phyloP scores from a whole-genome alignment of 2,797 vertebrate genomes.

The Smutsia temminckii region DNA sequence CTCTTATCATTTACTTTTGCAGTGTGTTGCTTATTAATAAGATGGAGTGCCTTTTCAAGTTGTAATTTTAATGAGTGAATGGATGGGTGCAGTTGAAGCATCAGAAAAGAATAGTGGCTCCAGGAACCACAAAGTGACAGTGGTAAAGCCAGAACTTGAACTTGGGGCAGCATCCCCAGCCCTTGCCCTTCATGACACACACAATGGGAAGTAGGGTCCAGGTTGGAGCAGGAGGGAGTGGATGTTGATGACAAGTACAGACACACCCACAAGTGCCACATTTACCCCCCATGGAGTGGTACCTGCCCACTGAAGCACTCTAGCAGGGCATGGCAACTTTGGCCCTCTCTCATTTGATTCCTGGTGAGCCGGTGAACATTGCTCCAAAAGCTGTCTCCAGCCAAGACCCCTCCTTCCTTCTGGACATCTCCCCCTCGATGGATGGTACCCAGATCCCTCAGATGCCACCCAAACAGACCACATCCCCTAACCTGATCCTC shows the following conservation, averaged over 20 bases:
- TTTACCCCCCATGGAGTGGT: too few relatives aligned
- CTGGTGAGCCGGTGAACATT: neutral
- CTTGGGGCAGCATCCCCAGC: neutral
- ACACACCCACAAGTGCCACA: neutral
- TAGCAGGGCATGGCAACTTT: neutral
- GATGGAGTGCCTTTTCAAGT: neutral
- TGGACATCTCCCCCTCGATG: neutral
- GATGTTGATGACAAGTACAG: neutral
- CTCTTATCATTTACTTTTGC: neutral
- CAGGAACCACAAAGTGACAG: neutral
- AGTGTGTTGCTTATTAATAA: neutral
- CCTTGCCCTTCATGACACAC: neutral
- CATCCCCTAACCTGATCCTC: neutral
- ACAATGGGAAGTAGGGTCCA: neutral
- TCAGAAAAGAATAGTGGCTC: neutral
- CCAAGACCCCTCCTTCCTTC: neutral
- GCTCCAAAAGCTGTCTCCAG: neutral
- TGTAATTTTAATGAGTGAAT: constrained; percentile 4
- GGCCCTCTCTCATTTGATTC: neutral
- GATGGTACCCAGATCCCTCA: neutral
- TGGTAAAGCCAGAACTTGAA: neutral
- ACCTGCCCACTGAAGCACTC: neutral
- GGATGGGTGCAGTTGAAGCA: neutral
- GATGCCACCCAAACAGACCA: neutral
- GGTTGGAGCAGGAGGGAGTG: neutral